phyloP scores from a whole-genome alignment of 1,140 invertebrate species.

The Aculops lycopersici region DNA sequence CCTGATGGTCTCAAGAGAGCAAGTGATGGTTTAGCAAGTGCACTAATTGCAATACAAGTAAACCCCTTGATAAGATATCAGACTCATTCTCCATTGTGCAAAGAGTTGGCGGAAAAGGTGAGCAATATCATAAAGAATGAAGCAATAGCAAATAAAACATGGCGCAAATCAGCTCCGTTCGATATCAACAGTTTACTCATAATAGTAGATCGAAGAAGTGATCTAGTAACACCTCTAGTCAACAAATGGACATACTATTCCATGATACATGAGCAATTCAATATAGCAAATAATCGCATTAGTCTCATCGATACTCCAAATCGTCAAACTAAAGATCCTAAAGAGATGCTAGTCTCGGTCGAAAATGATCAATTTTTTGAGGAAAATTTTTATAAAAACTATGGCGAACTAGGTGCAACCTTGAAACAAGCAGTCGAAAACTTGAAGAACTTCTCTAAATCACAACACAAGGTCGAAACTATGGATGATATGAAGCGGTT shows the following conservation, averaged over 20 bases:
- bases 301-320: constrained; percentile 42
- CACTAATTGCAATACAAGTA: constrained; percentile 66
- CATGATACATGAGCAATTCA: constrained; percentile 90
- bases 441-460: constrained; percentile 76
- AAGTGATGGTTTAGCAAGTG: constrained; percentile 45
- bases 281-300: constrained; percentile 76
- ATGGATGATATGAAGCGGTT: constrained; percentile 97
- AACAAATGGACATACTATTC: constrained; percentile 99
- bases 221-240: constrained; percentile 77
- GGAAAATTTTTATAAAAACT: constrained; percentile 76
- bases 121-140: constrained; percentile 51
- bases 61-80: constrained; percentile 69
- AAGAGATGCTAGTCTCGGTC: constrained; percentile 65
- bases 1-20: constrained; percentile 33
- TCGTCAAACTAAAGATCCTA: constrained; percentile 35
- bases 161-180: constrained; percentile 19
- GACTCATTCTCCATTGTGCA: constrained; percentile 46
- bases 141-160: constrained; percentile 12
- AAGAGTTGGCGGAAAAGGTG: constrained; percentile 49
- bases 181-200: constrained; percentile 34
- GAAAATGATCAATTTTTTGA: constrained; percentile 94
- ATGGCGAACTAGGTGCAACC: constrained; percentile 87
- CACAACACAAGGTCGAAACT: constrained; percentile 87
- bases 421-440: constrained; percentile 91
- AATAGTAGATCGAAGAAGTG: constrained; percentile 60